Base-by-base conservation (phyloP, 2,888 invertebrate species). In the Podotricha telesiphe region DNA sequence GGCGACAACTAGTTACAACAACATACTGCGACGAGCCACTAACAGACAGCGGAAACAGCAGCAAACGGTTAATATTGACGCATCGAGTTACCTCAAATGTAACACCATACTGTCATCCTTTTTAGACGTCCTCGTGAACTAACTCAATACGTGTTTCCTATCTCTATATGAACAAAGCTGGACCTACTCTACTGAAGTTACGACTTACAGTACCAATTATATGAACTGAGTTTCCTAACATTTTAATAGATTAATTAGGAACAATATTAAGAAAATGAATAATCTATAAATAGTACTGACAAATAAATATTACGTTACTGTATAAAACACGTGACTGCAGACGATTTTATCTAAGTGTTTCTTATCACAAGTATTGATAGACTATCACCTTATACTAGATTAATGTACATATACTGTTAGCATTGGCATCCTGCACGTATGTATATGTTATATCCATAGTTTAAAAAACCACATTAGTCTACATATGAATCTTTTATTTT, bases 21-120 rank as follows among this genome's bases (percentile, higher is more conserved):
- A 19, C 13, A 40, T 17, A 56, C 19, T 15, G 42, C 10, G 7
- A 58, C 42, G 22, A 22, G n/a, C 40, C 11, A n/a, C 42, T 19
- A 34, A 37, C 22, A 64, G 51, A 15, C 11, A 48, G 40, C 53
- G 42, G 45, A 65, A 65, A 45, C 28, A 37, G n/a, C 47, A 56
- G 42, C 37, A 56, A 58, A 45, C 55, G 47, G 45, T 56, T 51
- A 61, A 45, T 67, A 50, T 34, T 51, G 67, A 56, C 40, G 67
- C 65, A 22, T 68, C 62, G 51, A 20, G 59, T 71, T 68, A 68
- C 68, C 55, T 71, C 68, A 66, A 68, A 61, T 73, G 68, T 61
- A 73, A 73, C 67, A 37, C 34, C 71, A 73, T 45, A 73, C 67
- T 50, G 37, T 65, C 72, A 73, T 73, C 73, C 73, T 71, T 50